Base-by-base conservation (phyloP, 2,888 invertebrate genomes). In the Cephus rjabovi region DNA sequence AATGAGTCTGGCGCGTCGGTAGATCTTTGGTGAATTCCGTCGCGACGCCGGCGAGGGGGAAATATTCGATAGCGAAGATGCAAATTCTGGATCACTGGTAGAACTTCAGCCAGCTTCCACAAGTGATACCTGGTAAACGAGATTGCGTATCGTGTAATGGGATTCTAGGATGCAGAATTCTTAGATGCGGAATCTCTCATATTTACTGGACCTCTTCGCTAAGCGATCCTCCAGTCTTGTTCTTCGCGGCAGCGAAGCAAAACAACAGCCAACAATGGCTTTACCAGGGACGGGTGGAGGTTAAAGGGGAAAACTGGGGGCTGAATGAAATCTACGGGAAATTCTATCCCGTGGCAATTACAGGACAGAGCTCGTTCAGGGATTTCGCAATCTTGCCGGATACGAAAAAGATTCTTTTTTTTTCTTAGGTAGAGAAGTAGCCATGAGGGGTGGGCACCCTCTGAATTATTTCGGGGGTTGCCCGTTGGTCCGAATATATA, bases 1-100 rank as follows among this genome's bases (percentile, higher is more conserved):
- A 87, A 87, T 85, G 87, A 83, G 83, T 85, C 81, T 81, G 82
- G 81, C 78, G 79, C 77, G 78, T 70, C 70, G 33, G 33, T 40
- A 40, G 40, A 15, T 56, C 56, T 56, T 56, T 9, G 56, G 56
- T 56, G 56, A 23, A 23, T 56, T 56, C 56, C 56, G 56, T 56
- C 56, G 23, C 23, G 56, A 6, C 56, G 56, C 56, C 56, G 30
- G 30, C 30, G 40, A 6, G 15, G 15, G 15, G 15, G 4, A 1
- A 6, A 56, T 23, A 23, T 56, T 56, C 2, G 23, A 56, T 23
- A 9, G 23, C 9, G 23, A 56, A 56, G 56, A 56, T 56, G 56
- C 56, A 9, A 56, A 56, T 56, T 23, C 56, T 56, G 23, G 6
- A 56, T 6, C 23, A 23, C 9, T 56, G 56, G 2, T 23, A 6